Conservation (phyloP, 2,888 invertebrate genomes). For the Drosophila glabriapex region DNA sequence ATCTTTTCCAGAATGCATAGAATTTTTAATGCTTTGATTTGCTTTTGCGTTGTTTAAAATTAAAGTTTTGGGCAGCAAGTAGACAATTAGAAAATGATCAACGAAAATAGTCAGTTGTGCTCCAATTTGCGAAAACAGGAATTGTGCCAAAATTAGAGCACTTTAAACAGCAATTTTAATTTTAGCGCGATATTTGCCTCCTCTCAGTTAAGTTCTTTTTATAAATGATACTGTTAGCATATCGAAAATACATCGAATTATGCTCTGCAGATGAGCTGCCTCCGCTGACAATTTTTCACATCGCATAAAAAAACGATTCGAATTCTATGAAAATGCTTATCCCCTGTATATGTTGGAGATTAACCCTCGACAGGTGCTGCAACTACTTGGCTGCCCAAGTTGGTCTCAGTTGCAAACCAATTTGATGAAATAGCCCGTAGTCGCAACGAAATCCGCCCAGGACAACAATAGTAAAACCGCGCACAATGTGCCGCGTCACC, state of each 20-base stretch:
- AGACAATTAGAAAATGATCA: neutral
- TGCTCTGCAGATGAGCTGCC: neutral
- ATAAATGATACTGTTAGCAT: neutral
- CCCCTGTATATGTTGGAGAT: conserved; percentile 9
- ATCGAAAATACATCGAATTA: neutral
- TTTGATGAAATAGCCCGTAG: conserved; percentile 57
- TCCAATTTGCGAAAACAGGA: neutral
- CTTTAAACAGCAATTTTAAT: neutral
- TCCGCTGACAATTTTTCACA: neutral
- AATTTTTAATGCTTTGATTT: neutral
- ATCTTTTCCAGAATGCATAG: neutral
- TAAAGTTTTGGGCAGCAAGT: no score
- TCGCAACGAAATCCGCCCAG: conserved; percentile 59
- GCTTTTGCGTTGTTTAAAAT: neutral
- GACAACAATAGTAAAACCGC: conserved; percentile 36
- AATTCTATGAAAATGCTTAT: conserved; percentile 6
- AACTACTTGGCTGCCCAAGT: conserved; percentile 17
- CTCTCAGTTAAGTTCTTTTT: neutral
- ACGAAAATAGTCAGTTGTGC: neutral
- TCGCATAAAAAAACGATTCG: neutral
- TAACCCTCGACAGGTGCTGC: conserved; percentile 52
- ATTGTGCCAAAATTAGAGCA: neutral
- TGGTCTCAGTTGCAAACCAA: conserved; percentile 49
- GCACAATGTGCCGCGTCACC: conserved; percentile 45
- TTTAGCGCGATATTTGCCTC: neutral